Evolutionary conservation across 1,140 invertebrate genomes (phyloP).

Genomic region (Nasonia vitripennis): DNA sequence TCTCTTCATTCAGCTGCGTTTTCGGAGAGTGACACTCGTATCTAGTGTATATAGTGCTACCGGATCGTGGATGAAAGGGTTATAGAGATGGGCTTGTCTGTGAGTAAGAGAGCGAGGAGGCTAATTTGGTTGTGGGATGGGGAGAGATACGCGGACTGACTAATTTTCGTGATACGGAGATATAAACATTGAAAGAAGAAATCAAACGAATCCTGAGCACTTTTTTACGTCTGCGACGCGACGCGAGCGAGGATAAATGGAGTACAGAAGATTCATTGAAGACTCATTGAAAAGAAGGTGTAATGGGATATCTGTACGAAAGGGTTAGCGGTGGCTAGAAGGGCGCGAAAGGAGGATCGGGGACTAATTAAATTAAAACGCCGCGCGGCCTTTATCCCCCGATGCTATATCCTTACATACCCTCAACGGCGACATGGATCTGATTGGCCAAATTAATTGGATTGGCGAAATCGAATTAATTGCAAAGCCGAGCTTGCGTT

Average conservation of each 20-base stretch:
- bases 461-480: conserved; percentile 50
- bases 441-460: conserved; percentile 50
- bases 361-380: conserved; percentile 47
- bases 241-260: no score
- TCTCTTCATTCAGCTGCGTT: not conserved
- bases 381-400: not conserved
- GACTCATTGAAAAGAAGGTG: no score
- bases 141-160: no score
- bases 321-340: not conserved
- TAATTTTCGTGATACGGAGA: no score
- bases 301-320: no score
- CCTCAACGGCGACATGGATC: conserved; percentile 22
- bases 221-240: no score
- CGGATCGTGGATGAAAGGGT: not conserved
- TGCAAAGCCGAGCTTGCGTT: conserved; percentile 18
- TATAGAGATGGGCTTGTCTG: no score
- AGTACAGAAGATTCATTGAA: no score
- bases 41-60: not conserved
- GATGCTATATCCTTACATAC: not conserved
- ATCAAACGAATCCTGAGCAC: no score
- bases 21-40: not conserved
- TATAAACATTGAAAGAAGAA: no score
- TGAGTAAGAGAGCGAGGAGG: not conserved
- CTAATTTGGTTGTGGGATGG: no score
- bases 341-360: not conserved